Percentiles rank a stretch among this genome's conserved stretches.
Conservation (phyloP, 2,888 invertebrate genomes). For the Halictus ligatus region DNA sequence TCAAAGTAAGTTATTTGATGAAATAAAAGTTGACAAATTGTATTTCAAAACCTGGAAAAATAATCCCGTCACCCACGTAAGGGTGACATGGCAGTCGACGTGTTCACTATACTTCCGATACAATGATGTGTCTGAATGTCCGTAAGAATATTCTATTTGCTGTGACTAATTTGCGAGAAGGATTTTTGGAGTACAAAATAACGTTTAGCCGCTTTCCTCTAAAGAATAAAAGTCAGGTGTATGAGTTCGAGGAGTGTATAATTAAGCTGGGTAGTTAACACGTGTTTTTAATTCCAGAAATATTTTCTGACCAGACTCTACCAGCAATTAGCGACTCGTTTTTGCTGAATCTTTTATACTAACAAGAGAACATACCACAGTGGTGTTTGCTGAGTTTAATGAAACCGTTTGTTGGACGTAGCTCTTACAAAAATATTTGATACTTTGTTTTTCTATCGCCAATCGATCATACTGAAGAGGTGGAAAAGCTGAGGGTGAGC, state of each 20-base stretch:
- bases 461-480: not conserved
- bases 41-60: no score
- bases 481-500: not conserved
- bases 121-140: no score
- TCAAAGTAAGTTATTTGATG: no score
- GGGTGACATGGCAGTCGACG: no score
- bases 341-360: not conserved
- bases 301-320: not conserved
- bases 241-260: no score
- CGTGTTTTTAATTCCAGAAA: no score
- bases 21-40: no score
- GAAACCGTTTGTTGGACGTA: not conserved
- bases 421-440: not conserved
- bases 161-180: not conserved
- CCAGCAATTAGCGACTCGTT: not conserved
- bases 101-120: no score
- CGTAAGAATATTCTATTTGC: not conserved
- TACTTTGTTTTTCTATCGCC: not conserved
- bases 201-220: not conserved
- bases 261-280: no score
- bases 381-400: not conserved
- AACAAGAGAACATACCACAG: not conserved
- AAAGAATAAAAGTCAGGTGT: not conserved
- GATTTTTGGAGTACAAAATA: no score
- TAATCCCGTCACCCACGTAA: no score